A percentile compares a stretch with the other conserved stretches of the same genome.
phyloP scores from a whole-genome alignment of 2,797 vertebrate genomes.

The Momotus momota region DNA sequence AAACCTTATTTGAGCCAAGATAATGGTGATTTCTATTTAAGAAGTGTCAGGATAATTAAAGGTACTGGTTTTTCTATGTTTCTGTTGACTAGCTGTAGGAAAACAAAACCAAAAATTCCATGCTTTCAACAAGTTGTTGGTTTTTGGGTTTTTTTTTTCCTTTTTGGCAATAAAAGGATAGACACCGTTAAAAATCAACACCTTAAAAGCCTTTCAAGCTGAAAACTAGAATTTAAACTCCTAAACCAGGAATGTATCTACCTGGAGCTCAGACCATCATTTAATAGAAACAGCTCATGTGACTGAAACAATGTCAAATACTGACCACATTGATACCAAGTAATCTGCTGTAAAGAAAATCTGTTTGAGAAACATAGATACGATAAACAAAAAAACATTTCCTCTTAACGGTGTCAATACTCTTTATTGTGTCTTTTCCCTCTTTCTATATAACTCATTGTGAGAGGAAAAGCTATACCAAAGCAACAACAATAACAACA shows the following conservation, averaged over 20 bases:
- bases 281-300: neutral
- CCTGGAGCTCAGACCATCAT: neutral
- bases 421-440: neutral
- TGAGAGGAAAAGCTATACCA: neutral
- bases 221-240: neutral
- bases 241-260: neutral
- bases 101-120: neutral
- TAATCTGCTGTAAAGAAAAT: neutral
- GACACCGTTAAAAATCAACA: rapidly evolving
- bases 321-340: neutral
- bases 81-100: neutral
- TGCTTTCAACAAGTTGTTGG: too few relatives aligned
- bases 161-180: neutral
- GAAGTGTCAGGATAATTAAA: neutral
- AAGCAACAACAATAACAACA: neutral
- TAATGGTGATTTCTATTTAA: neutral
- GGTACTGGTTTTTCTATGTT: rapidly evolving
- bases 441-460: rapidly evolving
- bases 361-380: neutral
- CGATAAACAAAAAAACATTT: neutral
- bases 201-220: neutral
- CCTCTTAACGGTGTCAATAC: neutral
- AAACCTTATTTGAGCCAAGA: neutral
- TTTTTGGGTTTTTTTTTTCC: too few relatives aligned
- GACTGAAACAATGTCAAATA: neutral